Base-by-base conservation (phyloP, 2,888 invertebrate genomes). In the Anodontia alba region DNA sequence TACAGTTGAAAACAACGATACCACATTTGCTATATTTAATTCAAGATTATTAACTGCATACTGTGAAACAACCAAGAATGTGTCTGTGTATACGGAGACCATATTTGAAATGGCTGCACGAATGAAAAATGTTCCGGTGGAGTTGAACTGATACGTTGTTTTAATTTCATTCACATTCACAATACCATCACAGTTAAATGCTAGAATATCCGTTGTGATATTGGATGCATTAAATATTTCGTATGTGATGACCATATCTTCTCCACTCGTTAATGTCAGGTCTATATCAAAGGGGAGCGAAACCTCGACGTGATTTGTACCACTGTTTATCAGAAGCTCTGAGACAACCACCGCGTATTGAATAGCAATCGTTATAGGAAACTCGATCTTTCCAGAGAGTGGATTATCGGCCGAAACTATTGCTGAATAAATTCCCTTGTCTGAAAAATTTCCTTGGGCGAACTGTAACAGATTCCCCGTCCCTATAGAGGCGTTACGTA, bases 31-130 rank as follows among this genome's bases (percentile, higher is more conserved):
- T n/a, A 26, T 26, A 8, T 23, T 54, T 7, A 38, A 8, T 2
- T 17, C 20, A 15, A 31, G 26, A 29, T 8, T 12, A 71, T 23
- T 62, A 17, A 62, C 62, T 17, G 62, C 62, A 17, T 62, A 17
- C 33, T 62, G 12, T 10, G 62, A 31, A 33, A 62, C 23, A 1
- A 62, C 62, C 10, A 8, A 33, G 33, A 62, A 29, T 3, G 33
- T 62, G 5, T 31, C 62, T 8, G 5, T 62, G 62, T 62, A 17
- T 33, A 29, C 17, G 17, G 62, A 31, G 12, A 33, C 62, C 62
- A 62, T 62, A 36, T 80, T 80, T 7, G 73, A 69, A 49, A 80
- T 73, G 0, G 67, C 73, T 20, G 36, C 33, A 10, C 26, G 46
- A 1, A 80, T 3, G 7, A 12, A 23, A 31, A 70, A 76, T 0